A percentile compares a stretch with the other conserved stretches of the same genome.
Conservation (phyloP, 2,888 invertebrate species). For the Nebria brevicollis region DNA sequence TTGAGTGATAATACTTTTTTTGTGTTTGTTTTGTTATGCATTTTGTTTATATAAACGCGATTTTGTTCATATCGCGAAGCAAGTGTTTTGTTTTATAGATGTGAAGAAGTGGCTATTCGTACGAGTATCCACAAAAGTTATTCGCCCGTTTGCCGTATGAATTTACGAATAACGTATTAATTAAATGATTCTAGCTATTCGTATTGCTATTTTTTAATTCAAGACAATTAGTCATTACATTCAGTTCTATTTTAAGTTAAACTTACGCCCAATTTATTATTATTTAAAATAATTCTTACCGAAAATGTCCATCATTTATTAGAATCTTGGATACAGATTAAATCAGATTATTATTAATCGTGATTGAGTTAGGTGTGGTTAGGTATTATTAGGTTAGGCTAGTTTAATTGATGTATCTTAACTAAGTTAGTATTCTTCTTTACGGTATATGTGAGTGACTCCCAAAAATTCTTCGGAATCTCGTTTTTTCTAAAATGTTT, state of each 20-base stretch:
- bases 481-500: no score
- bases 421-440: no score
- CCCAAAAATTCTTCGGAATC: no score
- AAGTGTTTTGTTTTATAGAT: background rate
- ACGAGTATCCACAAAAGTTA: background rate
- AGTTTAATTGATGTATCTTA: background rate
- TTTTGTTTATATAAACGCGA: conserved; percentile 11
- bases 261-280: background rate
- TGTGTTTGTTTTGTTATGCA: conserved; percentile 25
- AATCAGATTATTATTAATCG: background rate
- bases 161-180: background rate
- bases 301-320: background rate
- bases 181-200: background rate
- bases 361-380: background rate
- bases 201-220: background rate
- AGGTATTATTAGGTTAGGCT: background rate
- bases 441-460: no score
- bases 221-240: background rate
- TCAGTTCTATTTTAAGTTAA: background rate
- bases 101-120: background rate
- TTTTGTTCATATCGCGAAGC: conserved; percentile 13
- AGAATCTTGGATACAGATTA: background rate
- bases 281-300: background rate
- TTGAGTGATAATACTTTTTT: background rate
- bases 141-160: background rate